Conservation (phyloP, 1,140 invertebrate species). For the Vanessa tameamea region DNA sequence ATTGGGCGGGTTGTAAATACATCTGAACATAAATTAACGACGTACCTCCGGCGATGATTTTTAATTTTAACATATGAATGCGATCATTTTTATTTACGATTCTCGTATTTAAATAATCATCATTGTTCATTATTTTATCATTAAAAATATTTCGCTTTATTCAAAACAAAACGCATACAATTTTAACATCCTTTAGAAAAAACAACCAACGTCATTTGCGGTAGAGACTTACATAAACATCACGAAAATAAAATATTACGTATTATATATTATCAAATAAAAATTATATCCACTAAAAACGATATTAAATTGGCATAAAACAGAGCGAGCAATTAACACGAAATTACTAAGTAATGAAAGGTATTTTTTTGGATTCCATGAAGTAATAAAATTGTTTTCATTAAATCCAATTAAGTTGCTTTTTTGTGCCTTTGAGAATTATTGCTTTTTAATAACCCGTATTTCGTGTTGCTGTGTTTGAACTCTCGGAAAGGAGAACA, state of each 20-base stretch:
- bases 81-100: constrained; percentile 20
- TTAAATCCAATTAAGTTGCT: constrained; percentile 23
- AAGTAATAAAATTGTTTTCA: constrained; percentile 32
- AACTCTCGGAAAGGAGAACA: constrained; percentile 9
- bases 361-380: constrained; percentile 23
- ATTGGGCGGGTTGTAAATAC: constrained; percentile 18
- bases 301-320: neutral
- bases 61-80: constrained; percentile 16
- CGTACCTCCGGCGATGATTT: constrained; percentile 20
- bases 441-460: constrained; percentile 16
- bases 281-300: neutral
- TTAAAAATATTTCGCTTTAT: neutral
- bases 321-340: constrained; percentile 3
- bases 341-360: constrained; percentile 24
- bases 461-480: neutral
- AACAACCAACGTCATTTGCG: neutral
- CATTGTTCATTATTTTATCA: neutral
- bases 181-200: neutral
- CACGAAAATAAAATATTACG: neutral
- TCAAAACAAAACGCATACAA: neutral
- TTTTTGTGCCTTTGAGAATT: constrained; percentile 20
- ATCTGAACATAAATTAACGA: constrained; percentile 25
- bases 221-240: neutral
- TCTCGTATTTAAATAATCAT: neutral
- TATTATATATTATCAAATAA: neutral